Evolutionary conservation across 2,888 invertebrate species (phyloP).

Genomic region (Limnephilus rhombicus): DNA sequence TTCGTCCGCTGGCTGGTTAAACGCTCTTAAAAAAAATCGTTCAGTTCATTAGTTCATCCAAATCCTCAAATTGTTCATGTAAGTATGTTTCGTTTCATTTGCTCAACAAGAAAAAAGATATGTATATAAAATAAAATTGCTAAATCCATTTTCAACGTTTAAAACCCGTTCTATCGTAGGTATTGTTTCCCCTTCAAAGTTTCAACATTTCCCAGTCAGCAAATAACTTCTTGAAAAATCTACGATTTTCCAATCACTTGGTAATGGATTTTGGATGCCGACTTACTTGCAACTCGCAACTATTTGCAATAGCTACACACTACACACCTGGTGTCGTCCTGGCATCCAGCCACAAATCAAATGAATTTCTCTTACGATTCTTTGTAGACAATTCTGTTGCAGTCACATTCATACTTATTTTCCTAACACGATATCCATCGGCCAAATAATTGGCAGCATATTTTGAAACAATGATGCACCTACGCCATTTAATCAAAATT

Average conservation of each 20-base stretch:
- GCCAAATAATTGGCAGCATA: not conserved
- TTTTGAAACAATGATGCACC: not conserved
- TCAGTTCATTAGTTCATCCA: too few relatives aligned
- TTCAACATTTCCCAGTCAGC: not conserved
- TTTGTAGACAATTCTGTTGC: not conserved
- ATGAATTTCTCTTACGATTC: not conserved
- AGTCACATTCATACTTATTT: not conserved
- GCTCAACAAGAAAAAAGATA: too few relatives aligned
- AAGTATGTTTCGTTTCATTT: too few relatives aligned
- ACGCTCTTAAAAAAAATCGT: too few relatives aligned
- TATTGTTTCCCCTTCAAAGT: not conserved
- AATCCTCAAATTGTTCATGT: too few relatives aligned
- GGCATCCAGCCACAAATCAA: conserved; percentile 20
- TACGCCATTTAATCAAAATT: too few relatives aligned
- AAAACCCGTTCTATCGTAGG: not conserved
- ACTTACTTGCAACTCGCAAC: not conserved
- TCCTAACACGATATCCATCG: not conserved
- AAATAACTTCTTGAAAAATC: not conserved
- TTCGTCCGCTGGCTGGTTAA: too few relatives aligned
- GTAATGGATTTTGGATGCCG: conserved; percentile 18
- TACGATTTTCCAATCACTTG: not conserved
- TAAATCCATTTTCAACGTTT: not conserved
- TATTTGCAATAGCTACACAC: not conserved
- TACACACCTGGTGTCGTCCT: not conserved
- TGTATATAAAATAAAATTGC: too few relatives aligned